phyloP scores from a whole-genome alignment of 2,113 vertebrate species.

The Danio rerio region GRCz12tu NC_133184.1:28039501-28040000 shows the following conservation, averaged over 20 bases:
- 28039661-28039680: not conserved
- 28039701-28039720: not conserved
- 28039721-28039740: constrained; percentile 5
- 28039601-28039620: not conserved
- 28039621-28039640: no score
- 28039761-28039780: not conserved
- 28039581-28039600: constrained; percentile 27
- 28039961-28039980: not conserved
- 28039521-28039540: no score
- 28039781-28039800: not conserved
- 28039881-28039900: not conserved
- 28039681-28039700: not conserved
- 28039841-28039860: not conserved
- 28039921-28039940: not conserved
- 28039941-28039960: not conserved
- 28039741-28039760: not conserved
- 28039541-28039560: not conserved
- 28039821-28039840: not conserved
- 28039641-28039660: no score
- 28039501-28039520: not conserved
- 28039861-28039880: not conserved
- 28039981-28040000: no score
- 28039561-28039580: constrained; percentile 15
- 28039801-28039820: constrained; percentile 1
- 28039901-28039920: not conserved